Percentiles rank a stretch among this genome's conserved stretches.
phyloP scores from a whole-genome alignment of 2,113 vertebrate genomes.

The Semnornis frantzii region DNA sequence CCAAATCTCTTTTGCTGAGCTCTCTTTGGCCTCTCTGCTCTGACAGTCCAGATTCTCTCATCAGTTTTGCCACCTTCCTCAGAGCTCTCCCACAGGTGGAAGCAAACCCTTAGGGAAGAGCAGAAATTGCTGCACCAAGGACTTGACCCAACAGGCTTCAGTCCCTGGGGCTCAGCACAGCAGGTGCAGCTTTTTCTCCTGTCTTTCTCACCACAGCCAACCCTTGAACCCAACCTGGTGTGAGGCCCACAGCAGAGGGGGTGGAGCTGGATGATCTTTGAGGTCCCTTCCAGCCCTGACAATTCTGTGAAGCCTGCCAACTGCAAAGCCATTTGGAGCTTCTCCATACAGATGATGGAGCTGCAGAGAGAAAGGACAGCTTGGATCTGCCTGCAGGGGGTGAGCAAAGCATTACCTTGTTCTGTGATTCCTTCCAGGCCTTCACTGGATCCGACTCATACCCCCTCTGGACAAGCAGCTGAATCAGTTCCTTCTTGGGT shows the following conservation, averaged over 20 bases:
- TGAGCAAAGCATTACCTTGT: constrained; percentile 81
- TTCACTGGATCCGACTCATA: constrained; percentile 97
- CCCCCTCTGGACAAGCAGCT: constrained; percentile 89
- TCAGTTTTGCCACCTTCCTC: not conserved
- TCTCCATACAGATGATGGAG: not conserved
- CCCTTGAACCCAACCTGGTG: not conserved
- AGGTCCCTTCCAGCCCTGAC: too few relatives aligned
- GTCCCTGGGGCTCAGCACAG: not conserved
- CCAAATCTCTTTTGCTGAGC: not conserved
- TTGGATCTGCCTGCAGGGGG: not conserved
- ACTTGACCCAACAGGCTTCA: not conserved
- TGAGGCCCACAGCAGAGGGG: too few relatives aligned
- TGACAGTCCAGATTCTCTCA: not conserved
- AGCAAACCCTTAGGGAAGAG: not conserved
- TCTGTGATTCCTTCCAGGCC: constrained; percentile 90
- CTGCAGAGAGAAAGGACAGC: not conserved
- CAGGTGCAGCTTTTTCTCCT: not conserved
- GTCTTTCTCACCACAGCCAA: not conserved
- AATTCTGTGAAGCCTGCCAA: not conserved
- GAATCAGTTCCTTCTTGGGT: constrained; percentile 94
- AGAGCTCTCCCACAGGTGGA: not conserved
- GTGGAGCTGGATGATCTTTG: too few relatives aligned
- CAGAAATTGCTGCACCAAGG: not conserved
- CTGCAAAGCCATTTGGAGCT: not conserved
- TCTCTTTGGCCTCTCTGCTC: not conserved